These are phyloP conservation scores for Tanypteryx hageni DNA, from an alignment of 2,888 invertebrate genomes.

Conservation along the genomic window DNA sequence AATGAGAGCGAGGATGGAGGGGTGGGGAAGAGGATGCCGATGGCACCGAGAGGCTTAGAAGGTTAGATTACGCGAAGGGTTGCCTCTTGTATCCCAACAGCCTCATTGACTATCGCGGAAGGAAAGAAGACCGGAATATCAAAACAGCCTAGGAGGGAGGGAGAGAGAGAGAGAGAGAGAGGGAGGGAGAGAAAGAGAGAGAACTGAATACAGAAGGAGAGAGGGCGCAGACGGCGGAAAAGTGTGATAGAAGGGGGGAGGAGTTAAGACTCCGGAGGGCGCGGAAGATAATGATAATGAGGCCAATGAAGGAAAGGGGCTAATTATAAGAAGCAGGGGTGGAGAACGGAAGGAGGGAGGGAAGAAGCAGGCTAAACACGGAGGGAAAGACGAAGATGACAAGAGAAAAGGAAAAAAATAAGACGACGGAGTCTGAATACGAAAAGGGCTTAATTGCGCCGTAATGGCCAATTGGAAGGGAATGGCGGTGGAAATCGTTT, in stretches of 20 bases:
- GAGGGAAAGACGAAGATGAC: conserved; percentile 28
- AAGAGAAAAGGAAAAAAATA: background rate
- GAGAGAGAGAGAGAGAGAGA: background rate
- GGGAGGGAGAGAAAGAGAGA: background rate
- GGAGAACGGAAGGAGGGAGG: background rate
- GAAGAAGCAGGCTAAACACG: conserved; percentile 9
- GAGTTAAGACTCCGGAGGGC: background rate
- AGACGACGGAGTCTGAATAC: conserved; percentile 38
- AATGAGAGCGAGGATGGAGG: background rate
- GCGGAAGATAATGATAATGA: conserved; percentile 58
- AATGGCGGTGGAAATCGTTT: conserved; percentile 39
- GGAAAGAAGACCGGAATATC: conserved; percentile 48
- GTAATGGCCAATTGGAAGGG: conserved; percentile 45
- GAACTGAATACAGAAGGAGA: background rate
- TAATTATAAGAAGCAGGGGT: conserved; percentile 18
- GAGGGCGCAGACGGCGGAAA: background rate
- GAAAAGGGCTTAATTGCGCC: conserved; percentile 48
- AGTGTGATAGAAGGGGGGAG: background rate
- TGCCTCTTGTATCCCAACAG: conserved; percentile 45
- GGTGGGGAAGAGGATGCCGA: background rate
- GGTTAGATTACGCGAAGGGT: conserved; percentile 34
- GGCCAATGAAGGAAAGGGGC: conserved; percentile 50
- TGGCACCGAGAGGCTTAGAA: conserved; percentile 13
- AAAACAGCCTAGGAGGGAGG: background rate
- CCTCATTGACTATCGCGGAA: conserved; percentile 43